Conservation (phyloP, 1,140 invertebrate species). For the Zaprionus tsacasi region DNA sequence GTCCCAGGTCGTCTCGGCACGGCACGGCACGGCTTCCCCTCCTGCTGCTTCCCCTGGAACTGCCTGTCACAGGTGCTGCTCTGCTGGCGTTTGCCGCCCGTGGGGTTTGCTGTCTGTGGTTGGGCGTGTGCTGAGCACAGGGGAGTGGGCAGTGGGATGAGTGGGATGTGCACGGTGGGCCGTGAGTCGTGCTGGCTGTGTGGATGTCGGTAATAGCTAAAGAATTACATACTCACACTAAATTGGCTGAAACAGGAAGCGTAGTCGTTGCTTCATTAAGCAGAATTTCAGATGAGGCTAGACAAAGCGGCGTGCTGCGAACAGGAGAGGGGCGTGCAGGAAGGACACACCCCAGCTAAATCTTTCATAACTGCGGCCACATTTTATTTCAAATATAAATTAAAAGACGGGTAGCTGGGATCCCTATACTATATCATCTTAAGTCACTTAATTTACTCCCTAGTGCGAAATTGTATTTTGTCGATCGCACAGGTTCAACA, state of each 20-base stretch:
- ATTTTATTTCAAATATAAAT: not conserved
- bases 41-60: not conserved
- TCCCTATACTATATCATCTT: not conserved
- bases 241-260: conserved; percentile 83
- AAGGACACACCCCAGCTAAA: not conserved
- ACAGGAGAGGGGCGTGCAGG: not conserved
- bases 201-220: conserved; percentile 78
- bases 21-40: not conserved
- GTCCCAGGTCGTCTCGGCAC: conserved; percentile 31
- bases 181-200: conserved; percentile 14
- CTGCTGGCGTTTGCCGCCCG: conserved; percentile 16
- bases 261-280: conserved; percentile 83
- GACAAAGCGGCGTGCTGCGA: conserved; percentile 35
- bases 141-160: not conserved
- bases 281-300: conserved; percentile 76
- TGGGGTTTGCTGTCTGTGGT: conserved; percentile 2
- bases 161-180: not conserved
- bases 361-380: not conserved
- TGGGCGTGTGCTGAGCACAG: not conserved
- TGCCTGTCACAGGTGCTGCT: conserved; percentile 62
- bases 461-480: too few relatives aligned
- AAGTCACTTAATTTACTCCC: too few relatives aligned
- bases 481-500: too few relatives aligned
- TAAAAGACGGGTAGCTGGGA: not conserved
- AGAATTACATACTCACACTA: conserved; percentile 83